Evolutionary conservation across 1,140 invertebrate species (phyloP).

Genomic region (Drosophila aff.): DNA sequence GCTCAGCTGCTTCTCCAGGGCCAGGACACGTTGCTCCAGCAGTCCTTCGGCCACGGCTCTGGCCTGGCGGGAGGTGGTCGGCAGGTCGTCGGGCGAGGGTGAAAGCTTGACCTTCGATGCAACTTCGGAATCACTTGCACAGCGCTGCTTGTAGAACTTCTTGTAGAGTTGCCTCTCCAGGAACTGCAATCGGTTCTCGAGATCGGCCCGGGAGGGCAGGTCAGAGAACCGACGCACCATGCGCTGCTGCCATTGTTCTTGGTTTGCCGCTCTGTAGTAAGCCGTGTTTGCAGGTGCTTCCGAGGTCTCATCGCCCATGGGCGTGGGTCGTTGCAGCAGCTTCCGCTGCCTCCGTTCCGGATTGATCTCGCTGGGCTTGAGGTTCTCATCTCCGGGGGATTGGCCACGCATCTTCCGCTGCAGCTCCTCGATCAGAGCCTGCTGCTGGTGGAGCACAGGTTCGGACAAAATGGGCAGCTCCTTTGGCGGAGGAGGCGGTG

Average conservation of each 20-base stretch:
- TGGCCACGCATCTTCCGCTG: conserved; percentile 69
- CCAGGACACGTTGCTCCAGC: conserved; percentile 73
- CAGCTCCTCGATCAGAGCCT: conserved; percentile 74
- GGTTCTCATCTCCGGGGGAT: conserved; percentile 70
- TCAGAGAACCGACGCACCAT: conserved; percentile 85
- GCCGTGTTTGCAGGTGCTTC: conserved; percentile 84
- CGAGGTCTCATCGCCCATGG: conserved; percentile 83
- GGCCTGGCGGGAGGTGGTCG: conserved; percentile 68
- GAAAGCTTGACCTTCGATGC: conserved; percentile 64
- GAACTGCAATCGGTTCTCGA: conserved; percentile 84
- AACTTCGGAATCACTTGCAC: conserved; percentile 85
- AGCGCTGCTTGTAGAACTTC: conserved; percentile 84
- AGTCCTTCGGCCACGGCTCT: conserved; percentile 42
- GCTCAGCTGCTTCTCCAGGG: conserved; percentile 78
- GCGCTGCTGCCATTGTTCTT: conserved; percentile 71
- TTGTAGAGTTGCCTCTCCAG: conserved; percentile 81
- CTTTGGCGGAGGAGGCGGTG: conserved; percentile 45
- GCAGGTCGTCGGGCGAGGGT: conserved; percentile 47
- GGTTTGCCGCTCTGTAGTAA: conserved; percentile 80
- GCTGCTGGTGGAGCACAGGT: conserved; percentile 55
- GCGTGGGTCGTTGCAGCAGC: conserved; percentile 61
- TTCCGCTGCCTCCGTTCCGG: conserved; percentile 49
- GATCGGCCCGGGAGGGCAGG: conserved; percentile 81
- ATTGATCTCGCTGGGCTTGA: conserved; percentile 76
- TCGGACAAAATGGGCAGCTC: conserved; percentile 21